Evolutionary conservation across 2,888 invertebrate genomes (phyloP), one percentile per base, ranked within the genome.

Genomic region (Sphinx pinastri): DNA sequence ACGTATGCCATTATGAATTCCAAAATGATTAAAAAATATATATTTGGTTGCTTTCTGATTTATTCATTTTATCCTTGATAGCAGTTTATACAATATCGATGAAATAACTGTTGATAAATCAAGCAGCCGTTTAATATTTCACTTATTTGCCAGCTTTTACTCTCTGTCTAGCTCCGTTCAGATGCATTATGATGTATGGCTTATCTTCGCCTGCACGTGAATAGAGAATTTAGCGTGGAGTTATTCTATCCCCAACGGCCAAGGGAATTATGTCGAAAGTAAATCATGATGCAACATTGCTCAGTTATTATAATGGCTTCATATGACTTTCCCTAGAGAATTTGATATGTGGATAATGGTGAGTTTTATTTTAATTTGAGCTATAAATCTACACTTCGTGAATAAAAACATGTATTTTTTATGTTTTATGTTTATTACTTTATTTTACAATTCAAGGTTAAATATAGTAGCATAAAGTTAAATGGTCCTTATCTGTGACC

Each of bases 221-320:
- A 55, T 55, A 67, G 38, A 16, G 67, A 38, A 38, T 55, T 16
- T 45, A 57, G 51, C 49, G 19, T 10, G 57, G 25, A 55, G 55
- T 47, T 55, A 70, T 57, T 70, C 55, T 63, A 55, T 70, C 66
- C 57, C 57, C 66, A 55, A 38, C 8, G 51, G 58, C 16, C 51
- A 57, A 67, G 49, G 49, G 13, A 14, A 58, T 51, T 45, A 57
- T 52, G 38, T 16, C 25, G 57, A 58, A 57, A 58, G 16, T 70
- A 31, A 55, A 66, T 55, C 52, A 66, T 55, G 7, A 7, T 51
- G 47, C 31, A 14, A 47, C 31, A 45, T 54, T 25, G 47, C 19
- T 47, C 16, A 8, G 45, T n/a, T 54, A 51, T 67, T 31, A 19
- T 67, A 16, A n/a, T 49, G 6, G 4, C n/a, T 38, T 51, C 38